These are phyloP conservation scores for Tipula vernalis DNA, from an alignment of 2,888 invertebrate species.

Conservation along the genomic window DNA sequence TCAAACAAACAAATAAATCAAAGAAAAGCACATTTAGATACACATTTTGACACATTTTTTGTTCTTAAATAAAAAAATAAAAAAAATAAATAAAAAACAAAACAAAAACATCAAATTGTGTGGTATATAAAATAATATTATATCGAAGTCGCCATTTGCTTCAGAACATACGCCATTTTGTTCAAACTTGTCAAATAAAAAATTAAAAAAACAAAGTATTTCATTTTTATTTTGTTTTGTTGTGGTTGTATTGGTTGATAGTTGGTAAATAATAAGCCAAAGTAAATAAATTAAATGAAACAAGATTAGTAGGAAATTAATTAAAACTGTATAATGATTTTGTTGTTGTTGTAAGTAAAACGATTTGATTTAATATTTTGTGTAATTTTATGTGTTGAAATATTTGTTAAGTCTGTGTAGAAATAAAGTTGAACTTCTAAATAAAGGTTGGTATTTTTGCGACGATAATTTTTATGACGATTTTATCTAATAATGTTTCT, in stretches of 20 bases:
- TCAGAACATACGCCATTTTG: background rate
- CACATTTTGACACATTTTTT: background rate
- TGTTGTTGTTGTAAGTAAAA: background rate
- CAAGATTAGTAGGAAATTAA: background rate
- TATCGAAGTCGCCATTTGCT: background rate
- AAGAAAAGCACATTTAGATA: background rate
- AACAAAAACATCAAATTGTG: background rate
- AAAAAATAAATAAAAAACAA: background rate
- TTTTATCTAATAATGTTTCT: too few species aligned
- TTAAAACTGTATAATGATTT: background rate
- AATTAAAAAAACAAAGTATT: background rate
- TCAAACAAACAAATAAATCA: background rate
- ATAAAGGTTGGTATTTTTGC: background rate
- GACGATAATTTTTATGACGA: background rate
- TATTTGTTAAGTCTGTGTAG: background rate
- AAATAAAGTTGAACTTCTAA: background rate
- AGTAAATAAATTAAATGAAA: background rate
- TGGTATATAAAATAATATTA: background rate
- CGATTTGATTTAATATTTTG: background rate
- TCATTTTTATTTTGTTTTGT: background rate
- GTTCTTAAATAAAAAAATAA: too few species aligned
- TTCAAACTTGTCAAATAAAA: background rate
- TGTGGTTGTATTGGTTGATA: background rate
- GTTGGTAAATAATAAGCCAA: background rate
- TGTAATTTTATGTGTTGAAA: background rate